Evolutionary conservation across 2,888 invertebrate genomes (phyloP).

Genomic region (Ecliptopera silaceata): DNA sequence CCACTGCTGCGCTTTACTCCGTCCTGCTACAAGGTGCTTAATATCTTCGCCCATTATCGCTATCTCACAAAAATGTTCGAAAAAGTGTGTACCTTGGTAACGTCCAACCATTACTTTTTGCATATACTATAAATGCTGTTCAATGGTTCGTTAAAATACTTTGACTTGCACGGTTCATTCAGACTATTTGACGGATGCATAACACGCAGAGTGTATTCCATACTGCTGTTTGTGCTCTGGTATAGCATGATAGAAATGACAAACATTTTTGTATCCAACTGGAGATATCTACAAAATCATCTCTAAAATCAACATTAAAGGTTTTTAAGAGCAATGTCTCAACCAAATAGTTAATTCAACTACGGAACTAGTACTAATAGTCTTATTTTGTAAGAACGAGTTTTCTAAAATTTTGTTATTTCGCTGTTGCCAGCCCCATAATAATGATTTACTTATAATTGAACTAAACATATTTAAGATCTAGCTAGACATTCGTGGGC

Average conservation of each 20-base stretch:
- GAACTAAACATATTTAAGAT: slow-evolving; percentile 37
- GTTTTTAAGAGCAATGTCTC: not conserved
- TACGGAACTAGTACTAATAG: too few species aligned
- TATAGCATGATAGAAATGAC: not conserved
- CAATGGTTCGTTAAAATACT: slow-evolving; percentile 7
- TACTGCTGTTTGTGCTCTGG: not conserved
- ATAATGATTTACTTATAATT: not conserved
- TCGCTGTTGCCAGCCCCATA: too few species aligned
- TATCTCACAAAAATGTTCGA: slow-evolving; percentile 33
- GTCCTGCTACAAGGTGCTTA: slow-evolving; percentile 61
- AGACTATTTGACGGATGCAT: not conserved
- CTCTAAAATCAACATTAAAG: not conserved
- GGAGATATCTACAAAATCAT: not conserved
- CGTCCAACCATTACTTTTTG: slow-evolving; percentile 11
- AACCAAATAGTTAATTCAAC: too few species aligned
- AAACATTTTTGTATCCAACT: not conserved
- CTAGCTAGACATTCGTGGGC: slow-evolving; percentile 64
- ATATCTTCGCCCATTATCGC: slow-evolving; percentile 59
- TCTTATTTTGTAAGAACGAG: too few species aligned
- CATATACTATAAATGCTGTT: not conserved
- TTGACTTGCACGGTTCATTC: slow-evolving; percentile 6
- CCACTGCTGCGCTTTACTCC: slow-evolving; percentile 62
- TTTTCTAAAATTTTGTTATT: too few species aligned
- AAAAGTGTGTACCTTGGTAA: slow-evolving; percentile 20
- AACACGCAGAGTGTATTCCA: not conserved